Evolutionary conservation across 2,113 vertebrate species (phyloP).

Genomic region (Nettapus auritus): DNA sequence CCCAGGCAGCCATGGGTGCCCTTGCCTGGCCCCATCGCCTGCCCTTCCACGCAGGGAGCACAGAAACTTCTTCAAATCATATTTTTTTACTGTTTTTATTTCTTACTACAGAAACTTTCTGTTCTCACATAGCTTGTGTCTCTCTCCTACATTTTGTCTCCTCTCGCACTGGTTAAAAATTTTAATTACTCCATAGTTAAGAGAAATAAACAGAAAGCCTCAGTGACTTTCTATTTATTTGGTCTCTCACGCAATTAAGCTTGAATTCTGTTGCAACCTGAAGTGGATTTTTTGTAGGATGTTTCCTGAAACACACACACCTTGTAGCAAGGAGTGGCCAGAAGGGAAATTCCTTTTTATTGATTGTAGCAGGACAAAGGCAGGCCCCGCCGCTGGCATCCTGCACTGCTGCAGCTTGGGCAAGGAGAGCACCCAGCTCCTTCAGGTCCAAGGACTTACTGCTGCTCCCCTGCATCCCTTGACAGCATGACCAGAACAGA

Average conservation of each 20-base stretch:
- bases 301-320: rapidly evolving
- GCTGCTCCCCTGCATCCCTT: not conserved
- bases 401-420: rapidly evolving
- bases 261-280: not conserved
- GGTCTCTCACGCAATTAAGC: not conserved
- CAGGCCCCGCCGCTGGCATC: rapidly evolving
- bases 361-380: rapidly evolving
- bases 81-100: not conserved
- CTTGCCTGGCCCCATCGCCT: too few species aligned
- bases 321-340: not conserved
- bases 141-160: not conserved
- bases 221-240: not conserved
- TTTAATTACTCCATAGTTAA: not conserved
- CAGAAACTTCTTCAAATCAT: not conserved
- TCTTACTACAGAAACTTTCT: not conserved
- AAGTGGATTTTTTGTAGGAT: not conserved
- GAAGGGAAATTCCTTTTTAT: not conserved
- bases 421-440: rapidly evolving
- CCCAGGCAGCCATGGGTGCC: too few species aligned
- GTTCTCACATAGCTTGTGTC: not conserved
- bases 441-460: not conserved
- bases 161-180: not conserved
- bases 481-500: not conserved
- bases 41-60: not conserved
- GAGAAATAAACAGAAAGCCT: constrained; percentile 22